Evolutionary conservation across 2,888 invertebrate genomes (phyloP).

Genomic region (Himalopsyche kuldschensis): DNA sequence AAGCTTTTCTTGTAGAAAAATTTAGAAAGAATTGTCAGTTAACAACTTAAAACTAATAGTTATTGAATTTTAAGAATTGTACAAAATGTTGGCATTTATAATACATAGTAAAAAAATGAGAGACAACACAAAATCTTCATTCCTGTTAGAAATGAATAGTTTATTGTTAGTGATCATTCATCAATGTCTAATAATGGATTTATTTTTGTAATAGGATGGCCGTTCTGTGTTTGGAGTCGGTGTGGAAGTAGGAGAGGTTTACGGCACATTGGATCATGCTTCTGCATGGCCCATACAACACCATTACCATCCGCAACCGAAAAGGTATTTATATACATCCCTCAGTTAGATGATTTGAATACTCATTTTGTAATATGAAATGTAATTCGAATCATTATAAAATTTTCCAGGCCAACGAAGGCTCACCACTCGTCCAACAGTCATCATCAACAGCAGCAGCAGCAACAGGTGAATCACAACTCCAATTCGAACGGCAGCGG

Average conservation of each 20-base stretch:
- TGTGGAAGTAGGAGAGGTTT: conserved; percentile 50
- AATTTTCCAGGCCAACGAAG: conserved; percentile 29
- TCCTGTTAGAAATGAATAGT: too few species aligned
- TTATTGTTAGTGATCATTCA: too few species aligned
- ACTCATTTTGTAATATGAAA: neutral
- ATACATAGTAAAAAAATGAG: too few species aligned
- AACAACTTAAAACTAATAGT: too few species aligned
- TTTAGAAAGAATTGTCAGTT: too few species aligned
- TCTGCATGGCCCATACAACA: conserved; percentile 36
- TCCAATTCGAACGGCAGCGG: neutral
- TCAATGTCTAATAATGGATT: neutral
- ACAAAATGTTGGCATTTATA: too few species aligned
- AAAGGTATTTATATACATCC: conserved; percentile 10
- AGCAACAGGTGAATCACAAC: conserved; percentile 43
- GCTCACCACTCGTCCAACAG: conserved; percentile 27
- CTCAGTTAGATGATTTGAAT: neutral
- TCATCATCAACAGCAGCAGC: conserved; percentile 42
- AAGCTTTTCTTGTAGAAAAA: too few species aligned
- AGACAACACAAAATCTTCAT: too few species aligned
- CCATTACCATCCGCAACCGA: conserved; percentile 35
- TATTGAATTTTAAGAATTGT: too few species aligned
- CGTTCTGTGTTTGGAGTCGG: conserved; percentile 33
- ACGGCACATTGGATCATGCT: conserved; percentile 49
- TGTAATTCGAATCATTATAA: neutral
- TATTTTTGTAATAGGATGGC: conserved; percentile 29